phyloP scores from a whole-genome alignment of 2,888 invertebrate genomes.

The Taphrorychus bicolor region DNA sequence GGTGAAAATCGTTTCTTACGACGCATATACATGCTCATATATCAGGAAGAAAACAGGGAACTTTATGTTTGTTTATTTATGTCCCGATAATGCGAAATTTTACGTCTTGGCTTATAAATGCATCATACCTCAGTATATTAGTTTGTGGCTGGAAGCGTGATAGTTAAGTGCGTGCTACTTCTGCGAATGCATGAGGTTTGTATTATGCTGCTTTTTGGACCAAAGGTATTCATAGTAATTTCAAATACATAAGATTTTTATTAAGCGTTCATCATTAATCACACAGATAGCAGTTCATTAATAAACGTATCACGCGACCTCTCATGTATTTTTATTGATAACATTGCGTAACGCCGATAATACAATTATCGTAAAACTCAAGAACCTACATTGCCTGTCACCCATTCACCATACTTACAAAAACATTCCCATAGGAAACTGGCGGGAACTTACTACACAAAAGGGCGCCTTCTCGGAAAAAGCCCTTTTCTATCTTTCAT shows the following conservation, averaged over 20 bases:
- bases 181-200: background rate
- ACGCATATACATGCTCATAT: no score
- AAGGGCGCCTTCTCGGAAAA: slow-evolving; percentile 28
- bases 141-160: background rate
- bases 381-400: no score
- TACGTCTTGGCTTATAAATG: background rate
- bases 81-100: background rate
- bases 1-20: background rate
- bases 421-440: slow-evolving; percentile 25
- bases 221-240: no score
- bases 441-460: slow-evolving; percentile 18
- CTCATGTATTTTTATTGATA: no score
- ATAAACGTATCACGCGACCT: no score
- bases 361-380: no score
- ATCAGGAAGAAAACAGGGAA: background rate
- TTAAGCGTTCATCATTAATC: no score
- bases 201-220: no score
- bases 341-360: no score
- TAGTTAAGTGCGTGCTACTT: background rate
- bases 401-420: background rate
- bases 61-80: background rate
- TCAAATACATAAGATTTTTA: no score
- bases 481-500: slow-evolving; percentile 25
- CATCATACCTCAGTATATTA: background rate
- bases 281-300: no score